phyloP scores from a whole-genome alignment of 2,888 invertebrate genomes.

The Spilosoma lubricipeda region DNA sequence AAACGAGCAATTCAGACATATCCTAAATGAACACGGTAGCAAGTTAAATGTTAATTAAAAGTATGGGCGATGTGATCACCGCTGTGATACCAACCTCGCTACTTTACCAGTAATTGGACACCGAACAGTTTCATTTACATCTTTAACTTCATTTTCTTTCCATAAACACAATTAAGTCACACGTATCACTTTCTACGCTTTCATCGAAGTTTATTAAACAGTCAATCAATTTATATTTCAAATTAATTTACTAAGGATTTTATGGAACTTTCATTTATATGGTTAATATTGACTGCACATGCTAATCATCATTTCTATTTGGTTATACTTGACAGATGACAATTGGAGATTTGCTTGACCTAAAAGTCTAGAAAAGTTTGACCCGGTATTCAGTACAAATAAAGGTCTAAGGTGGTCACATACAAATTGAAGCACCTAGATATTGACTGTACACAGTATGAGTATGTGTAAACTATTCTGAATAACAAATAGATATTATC shows the following conservation, averaged over 20 bases:
- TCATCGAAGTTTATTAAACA: conserved; percentile 53
- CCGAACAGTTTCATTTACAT: conserved; percentile 67
- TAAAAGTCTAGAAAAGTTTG: conserved; percentile 65
- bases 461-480: conserved; percentile 21
- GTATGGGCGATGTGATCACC: conserved; percentile 76
- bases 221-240: conserved; percentile 47
- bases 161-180: conserved; percentile 61
- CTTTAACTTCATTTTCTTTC: conserved; percentile 62
- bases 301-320: conserved; percentile 72
- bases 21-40: conserved; percentile 72
- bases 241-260: conserved; percentile 46
- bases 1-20: conserved; percentile 64
- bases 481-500: conserved; percentile 31
- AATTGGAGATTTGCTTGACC: conserved; percentile 61
- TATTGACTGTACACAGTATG: conserved; percentile 35
- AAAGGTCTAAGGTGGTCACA: conserved; percentile 40
- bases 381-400: conserved; percentile 44
- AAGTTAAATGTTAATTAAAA: conserved; percentile 81
- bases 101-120: conserved; percentile 72
- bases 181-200: conserved; percentile 47
- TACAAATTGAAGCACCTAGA: conserved; percentile 24
- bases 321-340: conserved; percentile 63
- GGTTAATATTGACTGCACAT: conserved; percentile 59
- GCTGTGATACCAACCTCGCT: conserved; percentile 59
- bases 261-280: conserved; percentile 68